Evolutionary conservation across 1,140 invertebrate genomes (phyloP), one percentile per base, ranked within the genome.

Genomic region (Armadillidium nasatum): DNA sequence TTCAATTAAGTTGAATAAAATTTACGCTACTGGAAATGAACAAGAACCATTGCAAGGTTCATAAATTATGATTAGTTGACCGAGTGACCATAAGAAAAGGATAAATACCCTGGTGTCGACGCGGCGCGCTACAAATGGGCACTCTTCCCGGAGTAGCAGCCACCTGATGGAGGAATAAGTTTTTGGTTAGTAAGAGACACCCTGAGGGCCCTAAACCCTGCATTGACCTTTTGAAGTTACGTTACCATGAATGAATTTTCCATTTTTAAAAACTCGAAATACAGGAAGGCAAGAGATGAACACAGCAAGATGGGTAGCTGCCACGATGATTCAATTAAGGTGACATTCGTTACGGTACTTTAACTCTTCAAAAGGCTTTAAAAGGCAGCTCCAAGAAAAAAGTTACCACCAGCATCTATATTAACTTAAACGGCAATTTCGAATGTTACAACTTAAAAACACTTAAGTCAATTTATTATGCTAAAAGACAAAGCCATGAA

Each of bases 101-200:
- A 78, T 71, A 78, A 78, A 78, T 75, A 75, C 77, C 73, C 77
- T 78, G 74, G 69, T 44, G 70, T 46, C 72, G 73, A 45, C 54
- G 69, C 71, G 73, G 69, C 60, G 73, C 19, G 73, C 73, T 72
- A 76, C 54, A 78, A 75, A 50, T 46, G 44, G 33, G 70, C 69
- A 78, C 54, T 72, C 70, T 71, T 71, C 70, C 73, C 68, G 73
- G 11, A 72, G 44, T 46, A 77, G 33, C 46, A 21, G 50, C 72
- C 69, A 77, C 72, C 73, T 74, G 71, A 75, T 50, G 23, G 46
- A 50, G 54, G 72, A 74, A 67, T 68, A 74, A 72, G 45, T 33
- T 44, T 73, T 77, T 43, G 19, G 66, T 78, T 74, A 76, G 71
- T 44, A 66, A 44, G 43, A 33, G 15, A 71, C 44, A 50, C 43